These are phyloP conservation scores for Armadillidium nasatum DNA, from an alignment of 1,140 invertebrate genomes.

Conservation along the genomic window DNA sequence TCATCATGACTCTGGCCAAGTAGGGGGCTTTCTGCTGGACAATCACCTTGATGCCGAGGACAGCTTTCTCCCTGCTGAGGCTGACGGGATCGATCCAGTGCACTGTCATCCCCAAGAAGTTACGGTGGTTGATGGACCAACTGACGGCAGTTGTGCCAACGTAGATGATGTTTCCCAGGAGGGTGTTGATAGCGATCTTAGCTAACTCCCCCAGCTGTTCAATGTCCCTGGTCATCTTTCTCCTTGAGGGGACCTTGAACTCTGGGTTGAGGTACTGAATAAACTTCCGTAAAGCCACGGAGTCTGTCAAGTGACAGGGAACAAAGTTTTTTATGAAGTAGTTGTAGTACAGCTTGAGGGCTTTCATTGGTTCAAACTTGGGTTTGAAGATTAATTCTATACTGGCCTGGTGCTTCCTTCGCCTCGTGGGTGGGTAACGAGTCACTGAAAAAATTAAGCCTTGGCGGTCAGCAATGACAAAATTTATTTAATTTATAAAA, in stretches of 20 bases:
- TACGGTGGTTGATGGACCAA: constrained; percentile 21
- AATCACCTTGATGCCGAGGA: constrained; percentile 17
- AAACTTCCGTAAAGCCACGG: neutral
- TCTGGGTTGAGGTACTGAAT: neutral
- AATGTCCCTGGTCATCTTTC: constrained; percentile 7
- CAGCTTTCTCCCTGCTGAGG: constrained; percentile 19
- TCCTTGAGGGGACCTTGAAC: constrained; percentile 9
- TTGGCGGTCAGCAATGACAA: too few species aligned
- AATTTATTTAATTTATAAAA: too few species aligned
- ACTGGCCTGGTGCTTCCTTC: neutral
- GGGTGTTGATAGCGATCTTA: neutral
- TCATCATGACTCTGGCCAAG: constrained; percentile 20
- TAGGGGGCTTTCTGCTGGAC: constrained; percentile 1
- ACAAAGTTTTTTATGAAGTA: neutral
- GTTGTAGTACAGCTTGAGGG: constrained; percentile 18
- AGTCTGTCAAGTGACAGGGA: constrained; percentile 5
- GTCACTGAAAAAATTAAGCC: neutral
- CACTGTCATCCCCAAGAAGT: constrained; percentile 25
- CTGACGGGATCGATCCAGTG: constrained; percentile 25
- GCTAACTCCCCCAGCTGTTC: neutral
- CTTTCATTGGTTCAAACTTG: neutral
- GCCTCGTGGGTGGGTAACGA: neutral
- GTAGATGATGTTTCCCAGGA: constrained; percentile 10
- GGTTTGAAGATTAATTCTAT: neutral
- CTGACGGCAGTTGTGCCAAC: constrained; percentile 25